Evolutionary conservation across 64 coral and sea anemone species (phyloP).

Genomic region (Pocillopora verrucosa): DNA sequence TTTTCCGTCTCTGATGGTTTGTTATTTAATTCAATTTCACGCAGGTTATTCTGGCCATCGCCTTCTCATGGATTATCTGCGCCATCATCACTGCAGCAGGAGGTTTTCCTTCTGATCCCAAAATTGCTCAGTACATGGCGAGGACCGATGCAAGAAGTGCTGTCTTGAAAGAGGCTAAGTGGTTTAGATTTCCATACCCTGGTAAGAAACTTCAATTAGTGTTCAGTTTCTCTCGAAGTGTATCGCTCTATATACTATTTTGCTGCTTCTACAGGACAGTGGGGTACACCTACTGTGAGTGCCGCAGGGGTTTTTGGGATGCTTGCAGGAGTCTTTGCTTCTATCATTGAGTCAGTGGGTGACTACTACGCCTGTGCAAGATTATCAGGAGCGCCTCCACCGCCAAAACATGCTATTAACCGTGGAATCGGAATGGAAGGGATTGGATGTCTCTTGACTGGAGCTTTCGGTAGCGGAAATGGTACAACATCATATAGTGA

Average conservation of each 20-base stretch:
- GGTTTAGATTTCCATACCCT: constrained; percentile 62
- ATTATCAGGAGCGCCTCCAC: constrained; percentile 58
- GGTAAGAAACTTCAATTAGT: background rate
- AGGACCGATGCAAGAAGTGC: constrained; percentile 20
- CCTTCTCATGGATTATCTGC: constrained; percentile 33
- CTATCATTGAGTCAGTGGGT: constrained; percentile 64
- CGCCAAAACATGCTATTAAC: constrained; percentile 54
- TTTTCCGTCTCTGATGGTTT: background rate
- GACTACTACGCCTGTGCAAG: constrained; percentile 65
- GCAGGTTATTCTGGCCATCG: constrained; percentile 47
- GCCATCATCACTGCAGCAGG: constrained; percentile 40
- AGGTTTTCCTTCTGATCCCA: constrained; percentile 13
- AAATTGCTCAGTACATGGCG: constrained; percentile 11
- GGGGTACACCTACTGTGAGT: constrained; percentile 66
- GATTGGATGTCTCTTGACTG: constrained; percentile 58
- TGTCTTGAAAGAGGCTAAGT: constrained; percentile 42
- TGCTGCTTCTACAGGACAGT: constrained; percentile 35
- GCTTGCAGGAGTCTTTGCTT: constrained; percentile 57
- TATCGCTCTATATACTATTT: background rate
- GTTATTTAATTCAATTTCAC: background rate
- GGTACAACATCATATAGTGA: constrained; percentile 63
- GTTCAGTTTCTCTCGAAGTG: too few relatives aligned
- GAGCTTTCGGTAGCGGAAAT: constrained; percentile 53
- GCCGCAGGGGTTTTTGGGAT: constrained; percentile 69
- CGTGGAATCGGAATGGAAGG: constrained; percentile 67